Percentiles rank a stretch among this genome's conserved stretches.
Evolutionary conservation across 1,140 invertebrate species (phyloP).

Genomic region (Drosophila bipectinata): DNA sequence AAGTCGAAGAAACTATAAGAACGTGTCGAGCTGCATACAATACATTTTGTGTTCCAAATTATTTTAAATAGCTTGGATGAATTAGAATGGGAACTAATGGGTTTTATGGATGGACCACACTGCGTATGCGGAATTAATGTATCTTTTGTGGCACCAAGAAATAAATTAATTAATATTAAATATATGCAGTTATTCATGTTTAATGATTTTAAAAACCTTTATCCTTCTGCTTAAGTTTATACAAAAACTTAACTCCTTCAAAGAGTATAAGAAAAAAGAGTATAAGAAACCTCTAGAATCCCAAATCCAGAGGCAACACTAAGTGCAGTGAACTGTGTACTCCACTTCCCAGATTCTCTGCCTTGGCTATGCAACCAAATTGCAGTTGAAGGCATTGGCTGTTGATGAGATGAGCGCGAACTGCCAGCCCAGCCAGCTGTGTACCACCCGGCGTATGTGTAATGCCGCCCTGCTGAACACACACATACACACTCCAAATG

Average conservation of each 20-base stretch:
- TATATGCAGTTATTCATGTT: too few relatives aligned
- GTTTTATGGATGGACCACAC: not conserved
- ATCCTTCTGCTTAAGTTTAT: too few relatives aligned
- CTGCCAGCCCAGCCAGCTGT: conserved; percentile 44
- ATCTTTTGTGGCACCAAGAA: too few relatives aligned
- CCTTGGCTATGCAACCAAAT: conserved; percentile 39
- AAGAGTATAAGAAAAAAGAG: conserved; percentile 26
- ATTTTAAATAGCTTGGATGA: conserved; percentile 2
- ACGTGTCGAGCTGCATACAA: conserved; percentile 18
- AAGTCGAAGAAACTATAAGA: conserved; percentile 21
- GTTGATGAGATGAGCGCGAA: conserved; percentile 67
- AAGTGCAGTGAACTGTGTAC: conserved; percentile 64
- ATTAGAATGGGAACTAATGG: not conserved
- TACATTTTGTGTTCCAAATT: conserved; percentile 7
- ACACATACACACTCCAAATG: not conserved
- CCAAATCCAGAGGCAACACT: conserved; percentile 44
- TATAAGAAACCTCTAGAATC: conserved; percentile 27
- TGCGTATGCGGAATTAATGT: too few relatives aligned
- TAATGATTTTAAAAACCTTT: not conserved
- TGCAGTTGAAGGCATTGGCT: conserved; percentile 40
- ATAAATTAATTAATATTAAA: too few relatives aligned
- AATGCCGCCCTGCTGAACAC: conserved; percentile 11
- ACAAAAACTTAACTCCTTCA: not conserved
- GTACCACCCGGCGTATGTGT: conserved; percentile 56
- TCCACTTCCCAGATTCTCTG: conserved; percentile 2